Evolutionary conservation across 2,113 vertebrate genomes (phyloP).

Genomic region (Eudyptes chrysolophus): DNA sequence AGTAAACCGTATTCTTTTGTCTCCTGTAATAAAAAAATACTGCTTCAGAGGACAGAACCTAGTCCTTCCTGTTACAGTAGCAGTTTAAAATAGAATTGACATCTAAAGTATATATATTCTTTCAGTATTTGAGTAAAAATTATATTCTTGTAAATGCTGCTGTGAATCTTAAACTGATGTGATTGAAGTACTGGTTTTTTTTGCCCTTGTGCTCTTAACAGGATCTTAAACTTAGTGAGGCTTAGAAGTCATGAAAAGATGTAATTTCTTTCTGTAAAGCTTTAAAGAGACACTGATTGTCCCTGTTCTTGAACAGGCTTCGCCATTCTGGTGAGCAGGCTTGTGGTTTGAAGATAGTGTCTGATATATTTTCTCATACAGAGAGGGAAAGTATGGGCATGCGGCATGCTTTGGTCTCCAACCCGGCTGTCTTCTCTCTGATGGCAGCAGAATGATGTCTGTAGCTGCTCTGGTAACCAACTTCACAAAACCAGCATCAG

Average conservation of each 20-base stretch:
- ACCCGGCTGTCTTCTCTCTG: slow-evolving; percentile 84
- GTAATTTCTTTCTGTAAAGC: neutral
- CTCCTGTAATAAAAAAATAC: neutral
- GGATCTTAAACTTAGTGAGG: neutral
- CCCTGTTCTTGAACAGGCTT: neutral
- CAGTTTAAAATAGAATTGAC: neutral
- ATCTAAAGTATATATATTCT: neutral
- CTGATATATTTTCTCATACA: slow-evolving; percentile 56
- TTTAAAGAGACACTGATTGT: neutral
- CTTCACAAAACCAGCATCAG: slow-evolving; percentile 59
- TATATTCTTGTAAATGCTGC: neutral
- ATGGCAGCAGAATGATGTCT: slow-evolving; percentile 84
- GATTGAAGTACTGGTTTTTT: neutral
- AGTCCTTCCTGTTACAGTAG: neutral
- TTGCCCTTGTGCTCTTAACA: neutral
- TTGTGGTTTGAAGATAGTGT: neutral
- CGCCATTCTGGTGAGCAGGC: neutral
- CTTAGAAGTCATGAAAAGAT: neutral
- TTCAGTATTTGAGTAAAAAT: neutral
- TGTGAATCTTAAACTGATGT: neutral
- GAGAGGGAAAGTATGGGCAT: slow-evolving; percentile 92
- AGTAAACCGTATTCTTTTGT: neutral
- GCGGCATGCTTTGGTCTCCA: slow-evolving; percentile 93
- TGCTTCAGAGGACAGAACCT: neutral
- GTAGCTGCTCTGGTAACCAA: slow-evolving; percentile 86